Conservation (phyloP, 1,140 invertebrate species). For the Physella acuta region DNA sequence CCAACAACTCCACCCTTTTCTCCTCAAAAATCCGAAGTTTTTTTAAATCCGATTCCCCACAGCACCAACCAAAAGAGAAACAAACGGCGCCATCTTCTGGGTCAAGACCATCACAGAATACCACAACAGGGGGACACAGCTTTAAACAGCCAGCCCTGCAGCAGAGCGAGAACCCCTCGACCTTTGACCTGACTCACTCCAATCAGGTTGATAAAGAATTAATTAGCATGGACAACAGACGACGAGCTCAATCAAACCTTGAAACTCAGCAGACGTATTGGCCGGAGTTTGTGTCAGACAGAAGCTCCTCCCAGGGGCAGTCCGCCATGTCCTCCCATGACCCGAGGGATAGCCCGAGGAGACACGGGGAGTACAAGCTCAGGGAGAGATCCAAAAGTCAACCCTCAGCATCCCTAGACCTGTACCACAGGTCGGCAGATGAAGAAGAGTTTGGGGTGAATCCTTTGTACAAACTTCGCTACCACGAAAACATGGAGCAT, state of each 20-base stretch:
- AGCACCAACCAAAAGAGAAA: too few species aligned
- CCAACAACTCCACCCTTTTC: too few species aligned
- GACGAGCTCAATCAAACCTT: background rate
- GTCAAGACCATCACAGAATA: too few species aligned
- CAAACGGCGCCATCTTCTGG: too few species aligned
- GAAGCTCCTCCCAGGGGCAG: background rate
- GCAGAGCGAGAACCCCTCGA: too few species aligned
- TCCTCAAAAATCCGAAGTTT: too few species aligned
- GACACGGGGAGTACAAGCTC: background rate
- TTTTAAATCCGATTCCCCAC: too few species aligned
- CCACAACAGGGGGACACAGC: too few species aligned
- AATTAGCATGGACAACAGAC: background rate
- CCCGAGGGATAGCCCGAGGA: background rate
- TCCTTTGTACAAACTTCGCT: conserved; percentile 9
- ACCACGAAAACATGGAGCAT: background rate
- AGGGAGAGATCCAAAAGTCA: conserved; percentile 16
- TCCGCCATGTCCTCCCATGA: background rate
- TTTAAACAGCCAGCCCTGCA: too few species aligned
- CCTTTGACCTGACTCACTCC: background rate
- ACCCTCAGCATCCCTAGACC: background rate
- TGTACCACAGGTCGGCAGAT: background rate
- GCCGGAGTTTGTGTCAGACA: background rate
- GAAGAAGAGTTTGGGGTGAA: background rate
- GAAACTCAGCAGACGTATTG: background rate
- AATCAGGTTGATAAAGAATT: background rate